phyloP scores from a whole-genome alignment of 1,140 invertebrate species.

The Trialeurodes vaporariorum region DNA sequence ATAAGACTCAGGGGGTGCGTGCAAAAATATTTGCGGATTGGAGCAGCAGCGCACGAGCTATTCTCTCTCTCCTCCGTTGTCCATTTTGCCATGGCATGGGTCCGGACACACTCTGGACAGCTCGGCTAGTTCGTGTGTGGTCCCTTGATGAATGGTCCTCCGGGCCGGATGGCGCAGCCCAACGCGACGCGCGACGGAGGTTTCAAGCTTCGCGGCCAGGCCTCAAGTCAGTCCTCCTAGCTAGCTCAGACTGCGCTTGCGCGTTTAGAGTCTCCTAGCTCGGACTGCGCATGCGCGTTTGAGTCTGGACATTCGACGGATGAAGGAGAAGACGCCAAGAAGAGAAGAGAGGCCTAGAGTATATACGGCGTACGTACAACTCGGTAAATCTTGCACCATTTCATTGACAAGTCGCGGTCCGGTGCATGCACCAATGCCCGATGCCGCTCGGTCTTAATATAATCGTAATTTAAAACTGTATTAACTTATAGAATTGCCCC shows the following conservation, averaged over 20 bases:
- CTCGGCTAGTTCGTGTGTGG: neutral
- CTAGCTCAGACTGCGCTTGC: no score
- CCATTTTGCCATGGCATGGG: neutral
- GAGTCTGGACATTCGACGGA: no score
- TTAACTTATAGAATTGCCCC: neutral
- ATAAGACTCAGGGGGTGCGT: neutral
- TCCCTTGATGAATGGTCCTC: neutral
- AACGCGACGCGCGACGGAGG: no score
- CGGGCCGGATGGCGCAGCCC: no score
- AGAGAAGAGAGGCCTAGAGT: no score
- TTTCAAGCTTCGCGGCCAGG: neutral
- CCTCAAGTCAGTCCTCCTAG: no score
- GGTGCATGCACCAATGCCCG: no score
- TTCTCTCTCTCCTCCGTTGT: neutral
- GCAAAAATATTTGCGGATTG: neutral
- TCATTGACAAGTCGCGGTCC: neutral
- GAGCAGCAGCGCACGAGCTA: neutral
- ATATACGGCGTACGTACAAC: neutral
- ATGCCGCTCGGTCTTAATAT: neutral
- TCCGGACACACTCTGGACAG: neutral
- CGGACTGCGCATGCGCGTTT: no score
- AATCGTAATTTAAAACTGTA: neutral
- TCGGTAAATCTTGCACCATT: neutral
- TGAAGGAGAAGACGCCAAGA: no score
- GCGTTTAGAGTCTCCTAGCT: no score